phyloP scores from a whole-genome alignment of 37 sponge, comb jelly and placozoan genomes.

The Axinella damicornis region DNA sequence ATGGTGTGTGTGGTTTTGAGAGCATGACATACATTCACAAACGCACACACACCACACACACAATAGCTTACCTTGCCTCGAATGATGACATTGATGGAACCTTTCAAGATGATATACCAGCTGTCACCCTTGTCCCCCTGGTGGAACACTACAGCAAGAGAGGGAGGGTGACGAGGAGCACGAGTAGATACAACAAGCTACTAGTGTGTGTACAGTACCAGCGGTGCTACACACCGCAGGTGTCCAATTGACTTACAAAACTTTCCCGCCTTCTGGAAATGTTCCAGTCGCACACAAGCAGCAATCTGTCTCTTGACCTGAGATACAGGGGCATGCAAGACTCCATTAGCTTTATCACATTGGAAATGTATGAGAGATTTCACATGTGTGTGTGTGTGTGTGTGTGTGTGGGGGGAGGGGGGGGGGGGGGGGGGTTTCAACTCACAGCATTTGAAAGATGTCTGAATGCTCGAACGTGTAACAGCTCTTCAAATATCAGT shows the following conservation, averaged over 20 bases:
- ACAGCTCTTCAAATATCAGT: slow-evolving; percentile 82
- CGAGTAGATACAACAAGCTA: no score
- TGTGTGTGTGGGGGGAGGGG: no score
- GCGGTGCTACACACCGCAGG: no score
- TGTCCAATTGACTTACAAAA: slow-evolving; percentile 38
- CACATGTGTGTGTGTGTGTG: no score
- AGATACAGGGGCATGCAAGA: neutral
- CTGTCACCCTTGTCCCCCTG: slow-evolving; percentile 88
- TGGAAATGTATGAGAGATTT: no score
- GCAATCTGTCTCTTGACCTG: slow-evolving; percentile 67
- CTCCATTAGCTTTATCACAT: no score
- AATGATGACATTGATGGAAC: slow-evolving; percentile 88
- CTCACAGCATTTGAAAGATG: slow-evolving; percentile 86
- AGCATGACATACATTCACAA: no score
- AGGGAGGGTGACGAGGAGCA: neutral
- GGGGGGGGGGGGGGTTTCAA: neutral
- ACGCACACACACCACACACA: no score
- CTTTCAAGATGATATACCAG: slow-evolving; percentile 89
- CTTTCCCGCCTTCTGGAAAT: slow-evolving; percentile 50
- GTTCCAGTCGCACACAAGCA: slow-evolving; percentile 37
- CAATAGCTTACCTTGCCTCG: slow-evolving; percentile 84
- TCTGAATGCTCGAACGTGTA: slow-evolving; percentile 80
- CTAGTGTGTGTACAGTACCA: no score
- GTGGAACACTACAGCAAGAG: slow-evolving; percentile 67
- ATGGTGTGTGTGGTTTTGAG: no score